Evolutionary conservation across 1,140 invertebrate species (phyloP), one percentile per base, ranked within the genome.

Genomic region (Augochlora pura): DNA sequence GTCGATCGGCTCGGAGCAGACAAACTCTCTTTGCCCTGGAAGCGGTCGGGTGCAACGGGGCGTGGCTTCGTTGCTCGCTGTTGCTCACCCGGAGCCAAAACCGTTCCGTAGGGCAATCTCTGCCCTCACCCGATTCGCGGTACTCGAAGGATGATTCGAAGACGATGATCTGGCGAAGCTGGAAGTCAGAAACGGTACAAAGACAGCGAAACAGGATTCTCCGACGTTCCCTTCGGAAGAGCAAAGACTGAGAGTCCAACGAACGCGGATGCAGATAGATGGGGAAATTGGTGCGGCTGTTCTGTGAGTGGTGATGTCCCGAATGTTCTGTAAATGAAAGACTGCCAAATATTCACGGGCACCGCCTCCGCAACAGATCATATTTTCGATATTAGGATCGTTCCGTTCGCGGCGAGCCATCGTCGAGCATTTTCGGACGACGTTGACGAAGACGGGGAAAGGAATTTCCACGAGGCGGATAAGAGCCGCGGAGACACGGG

Each of bases 311-410:
- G 16, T 65, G n/a, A 54, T n/a, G 18, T 27, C 6, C 46, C 38
- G 32, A 69, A 21, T 18, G 14, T 59, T 62, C 42, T 72, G 46
- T 57, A 64, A 59, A 78, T 64, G 27, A 64, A 71, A 78, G 69
- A 78, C 69, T 78, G 76, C 76, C 68, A 78, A 71, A 78, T 72
- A 64, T 39, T 78, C 60, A 65, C 60, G 42, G 76, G 9, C 18
- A n/a, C 57, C 27, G 38, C 10, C n/a, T 65, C 18, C 23, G 9
- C 25, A 14, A 27, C 16, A 67, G 21, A 39, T 42, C 9, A 54
- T 64, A 42, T 63, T 39, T 32, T 64, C 32, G 18, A 14, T n/a
- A 42, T 54, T 23, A 8, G 38, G 12, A 32, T 18, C 1, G 2
- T n/a, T 57, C n/a, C 18, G n/a, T 68, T 21, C 4, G 38, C 23